A percentile compares a stretch with the other conserved stretches of the same genome.
Conservation (phyloP, 2,888 invertebrate species). For the Sylvicola cinctus region DNA sequence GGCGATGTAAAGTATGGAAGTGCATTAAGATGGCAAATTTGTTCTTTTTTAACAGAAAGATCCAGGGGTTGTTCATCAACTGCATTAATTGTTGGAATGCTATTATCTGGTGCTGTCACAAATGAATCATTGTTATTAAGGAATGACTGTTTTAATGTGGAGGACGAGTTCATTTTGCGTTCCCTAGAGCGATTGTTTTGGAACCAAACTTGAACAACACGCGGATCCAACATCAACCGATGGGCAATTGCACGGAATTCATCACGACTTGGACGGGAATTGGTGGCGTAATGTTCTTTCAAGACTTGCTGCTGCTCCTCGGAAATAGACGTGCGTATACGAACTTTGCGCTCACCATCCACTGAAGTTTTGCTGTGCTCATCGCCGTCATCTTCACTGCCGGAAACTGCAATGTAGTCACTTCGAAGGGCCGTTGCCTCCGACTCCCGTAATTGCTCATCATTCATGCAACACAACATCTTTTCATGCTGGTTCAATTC, state of each 20-base stretch:
- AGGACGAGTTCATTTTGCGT: slow-evolving; percentile 37
- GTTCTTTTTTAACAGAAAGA: slow-evolving; percentile 58
- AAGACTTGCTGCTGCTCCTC: slow-evolving; percentile 83
- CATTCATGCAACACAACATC: slow-evolving; percentile 28
- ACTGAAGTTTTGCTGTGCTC: slow-evolving; percentile 31
- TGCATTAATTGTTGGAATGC: slow-evolving; percentile 1
- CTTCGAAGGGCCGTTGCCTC: slow-evolving; percentile 11
- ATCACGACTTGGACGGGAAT: slow-evolving; percentile 85
- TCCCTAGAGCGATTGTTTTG: slow-evolving; percentile 87
- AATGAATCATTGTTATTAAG: neutral
- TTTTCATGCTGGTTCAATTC: slow-evolving; percentile 55
- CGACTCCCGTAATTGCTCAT: slow-evolving; percentile 23
- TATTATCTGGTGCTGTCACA: slow-evolving; percentile 2
- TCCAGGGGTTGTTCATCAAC: slow-evolving; percentile 66
- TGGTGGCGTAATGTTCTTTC: slow-evolving; percentile 71
- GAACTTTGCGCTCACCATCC: slow-evolving; percentile 55
- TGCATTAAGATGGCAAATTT: slow-evolving; percentile 57
- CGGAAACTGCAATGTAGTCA: slow-evolving; percentile 22
- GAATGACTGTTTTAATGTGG: slow-evolving; percentile 7
- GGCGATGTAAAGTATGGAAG: slow-evolving; percentile 14
- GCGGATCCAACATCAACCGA: slow-evolving; percentile 46
- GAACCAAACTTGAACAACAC: slow-evolving; percentile 89
- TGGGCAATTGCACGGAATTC: slow-evolving; percentile 81
- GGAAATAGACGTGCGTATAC: slow-evolving; percentile 82
- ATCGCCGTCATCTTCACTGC: slow-evolving; percentile 38